A percentile compares a stretch with the other conserved stretches of the same genome.
phyloP scores from a whole-genome alignment of 2,888 invertebrate genomes.

The Punctoribates punctum region DNA sequence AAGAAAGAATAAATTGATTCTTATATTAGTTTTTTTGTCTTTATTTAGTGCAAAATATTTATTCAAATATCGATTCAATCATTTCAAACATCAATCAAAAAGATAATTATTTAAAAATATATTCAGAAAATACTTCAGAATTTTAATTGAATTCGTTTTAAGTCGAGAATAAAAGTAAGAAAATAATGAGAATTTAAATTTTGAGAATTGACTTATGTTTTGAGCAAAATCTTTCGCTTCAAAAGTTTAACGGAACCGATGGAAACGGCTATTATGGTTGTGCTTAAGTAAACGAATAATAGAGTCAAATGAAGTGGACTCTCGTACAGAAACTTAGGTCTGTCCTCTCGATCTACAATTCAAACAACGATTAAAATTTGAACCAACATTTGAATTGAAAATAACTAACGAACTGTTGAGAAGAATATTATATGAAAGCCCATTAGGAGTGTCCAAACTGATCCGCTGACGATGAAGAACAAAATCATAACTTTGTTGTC shows the following conservation, averaged over 20 bases:
- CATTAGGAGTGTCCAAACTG: conserved; percentile 14
- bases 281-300: not conserved
- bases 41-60: no score
- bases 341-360: not conserved
- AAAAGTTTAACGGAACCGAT: conserved; percentile 10
- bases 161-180: not conserved
- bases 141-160: no score
- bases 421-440: not conserved
- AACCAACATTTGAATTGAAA: not conserved
- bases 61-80: no score
- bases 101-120: no score
- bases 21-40: not conserved
- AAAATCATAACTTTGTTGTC: not conserved
- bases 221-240: not conserved
- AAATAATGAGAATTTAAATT: not conserved
- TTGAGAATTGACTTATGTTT: not conserved
- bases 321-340: not conserved
- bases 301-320: not conserved
- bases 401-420: not conserved
- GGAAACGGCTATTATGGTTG: not conserved
- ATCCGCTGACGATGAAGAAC: not conserved
- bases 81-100: no score
- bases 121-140: no score
- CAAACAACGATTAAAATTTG: not conserved
- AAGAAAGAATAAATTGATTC: not conserved